Conservation (phyloP, 2,888 invertebrate species). For the Pantelozetes paolii region DNA sequence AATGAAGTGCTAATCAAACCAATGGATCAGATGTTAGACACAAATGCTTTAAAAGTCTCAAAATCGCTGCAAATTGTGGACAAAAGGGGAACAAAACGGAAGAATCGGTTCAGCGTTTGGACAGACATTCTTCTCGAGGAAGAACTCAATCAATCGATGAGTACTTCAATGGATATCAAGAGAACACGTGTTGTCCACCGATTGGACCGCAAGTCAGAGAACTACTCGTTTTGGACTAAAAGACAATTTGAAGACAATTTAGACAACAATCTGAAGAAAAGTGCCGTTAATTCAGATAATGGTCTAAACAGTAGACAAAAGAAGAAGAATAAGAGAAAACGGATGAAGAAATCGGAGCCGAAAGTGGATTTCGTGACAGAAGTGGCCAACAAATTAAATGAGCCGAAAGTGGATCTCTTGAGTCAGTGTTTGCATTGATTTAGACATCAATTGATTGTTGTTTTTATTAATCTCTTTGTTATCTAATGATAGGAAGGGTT, state of each 20-base stretch:
- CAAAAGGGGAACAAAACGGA: neutral
- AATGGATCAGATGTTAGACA: neutral
- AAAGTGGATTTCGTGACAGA: slow-evolving; percentile 15
- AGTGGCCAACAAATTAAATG: slow-evolving; percentile 37
- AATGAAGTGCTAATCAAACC: neutral
- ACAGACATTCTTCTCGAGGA: slow-evolving; percentile 39
- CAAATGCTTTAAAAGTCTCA: slow-evolving; percentile 12
- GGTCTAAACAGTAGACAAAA: neutral
- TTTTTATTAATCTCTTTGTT: too few species aligned
- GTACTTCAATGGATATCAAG: slow-evolving; percentile 32
- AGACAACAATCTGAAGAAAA: neutral
- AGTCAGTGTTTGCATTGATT: slow-evolving; percentile 30
- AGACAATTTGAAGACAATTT: slow-evolving; percentile 25
- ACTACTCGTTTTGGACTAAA: slow-evolving; percentile 37
- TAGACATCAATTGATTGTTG: too few species aligned
- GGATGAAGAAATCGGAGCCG: slow-evolving; percentile 17
- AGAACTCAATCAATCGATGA: slow-evolving; percentile 23
- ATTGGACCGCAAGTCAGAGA: slow-evolving; percentile 28
- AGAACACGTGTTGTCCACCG: neutral
- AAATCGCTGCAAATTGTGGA: slow-evolving; percentile 36
- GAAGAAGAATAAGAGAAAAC: slow-evolving; percentile 1
- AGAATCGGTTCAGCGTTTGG: slow-evolving; percentile 41
- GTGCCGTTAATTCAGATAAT: neutral
- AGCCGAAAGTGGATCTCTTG: slow-evolving; percentile 38
- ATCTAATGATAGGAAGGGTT: slow-evolving; percentile 28